Conservation (phyloP, 1,140 invertebrate species). For the Papilio polytes region DNA sequence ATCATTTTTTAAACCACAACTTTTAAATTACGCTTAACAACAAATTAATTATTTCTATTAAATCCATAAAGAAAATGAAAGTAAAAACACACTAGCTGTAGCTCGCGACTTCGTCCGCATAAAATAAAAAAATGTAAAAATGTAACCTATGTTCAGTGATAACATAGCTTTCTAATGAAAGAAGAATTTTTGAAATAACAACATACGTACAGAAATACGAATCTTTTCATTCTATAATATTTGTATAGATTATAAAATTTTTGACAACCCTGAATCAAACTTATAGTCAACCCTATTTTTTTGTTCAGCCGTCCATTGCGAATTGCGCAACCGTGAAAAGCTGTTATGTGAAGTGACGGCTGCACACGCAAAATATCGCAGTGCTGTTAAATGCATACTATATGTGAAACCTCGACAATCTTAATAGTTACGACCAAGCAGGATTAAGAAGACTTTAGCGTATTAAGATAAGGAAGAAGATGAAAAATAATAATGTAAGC, state of each 20-base stretch:
- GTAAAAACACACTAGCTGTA: neutral
- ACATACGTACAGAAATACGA: no score
- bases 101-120: no score
- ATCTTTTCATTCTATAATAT: no score
- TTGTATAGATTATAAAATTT: conserved; percentile 44
- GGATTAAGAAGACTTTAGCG: neutral
- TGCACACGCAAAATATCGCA: conserved; percentile 27
- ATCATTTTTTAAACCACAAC: no score
- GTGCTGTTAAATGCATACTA: neutral
- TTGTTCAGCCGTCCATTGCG: conserved; percentile 58
- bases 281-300: conserved; percentile 66
- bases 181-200: no score
- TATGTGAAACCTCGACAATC: neutral
- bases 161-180: no score
- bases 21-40: no score
- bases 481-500: neutral
- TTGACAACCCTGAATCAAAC: conserved; percentile 49
- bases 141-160: no score
- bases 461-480: neutral
- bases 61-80: neutral
- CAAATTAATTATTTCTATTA: no score
- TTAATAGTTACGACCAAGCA: neutral
- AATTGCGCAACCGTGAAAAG: conserved; percentile 61
- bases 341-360: conserved; percentile 43
- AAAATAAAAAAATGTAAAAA: no score